Evolutionary conservation across 2,797 vertebrate species (phyloP), one percentile per base, ranked within the genome.

Genomic region (Hylomyscus alleni): DNA sequence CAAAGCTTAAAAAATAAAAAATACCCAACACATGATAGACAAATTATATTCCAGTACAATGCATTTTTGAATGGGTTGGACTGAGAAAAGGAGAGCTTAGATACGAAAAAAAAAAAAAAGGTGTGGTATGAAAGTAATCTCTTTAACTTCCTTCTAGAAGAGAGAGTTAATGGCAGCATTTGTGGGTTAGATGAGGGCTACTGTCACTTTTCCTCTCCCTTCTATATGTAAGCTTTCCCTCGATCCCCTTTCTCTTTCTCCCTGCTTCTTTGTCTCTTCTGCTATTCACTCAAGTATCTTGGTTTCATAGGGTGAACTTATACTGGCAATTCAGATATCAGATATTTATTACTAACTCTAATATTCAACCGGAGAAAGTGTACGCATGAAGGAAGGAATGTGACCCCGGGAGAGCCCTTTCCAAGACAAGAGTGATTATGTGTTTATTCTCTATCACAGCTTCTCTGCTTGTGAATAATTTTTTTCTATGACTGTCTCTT

Each of bases 391-490:
- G 6, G 34, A 95, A 80, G 29, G 14, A 40, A 54, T 77, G 47
- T 13, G 62, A 65, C 76, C 37, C 1, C 65, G 31, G 31, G 62
- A 91, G 34, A 81, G 2, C 31, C 50, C 29, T 69, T 56, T 91
- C 37, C 15, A 56, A 47, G 54, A 24, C 3, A 31, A 44, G 40
- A 29, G 7, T 81, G 82, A 31, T 50, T 22, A 6, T 3, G 26
- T 47, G 44, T 80, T 87, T 92, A 22, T 75, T 89, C 82, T 89
- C 13, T 40, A 11, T 31, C 3, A 62, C 11, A 40, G 3, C 94
- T 78, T 78, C 15, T 34, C 15, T 91, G 69, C 22, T 78, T 92
- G 90, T 58, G 44, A 91, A 88, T 90, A 65, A 22, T 54, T 52
- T 54, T 29, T 90, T 85, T 15, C 4, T 87, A 60, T 13, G 19